phyloP scores from a whole-genome alignment of 2,113 vertebrate genomes.

The Microcebus lehilahytsara region DNA sequence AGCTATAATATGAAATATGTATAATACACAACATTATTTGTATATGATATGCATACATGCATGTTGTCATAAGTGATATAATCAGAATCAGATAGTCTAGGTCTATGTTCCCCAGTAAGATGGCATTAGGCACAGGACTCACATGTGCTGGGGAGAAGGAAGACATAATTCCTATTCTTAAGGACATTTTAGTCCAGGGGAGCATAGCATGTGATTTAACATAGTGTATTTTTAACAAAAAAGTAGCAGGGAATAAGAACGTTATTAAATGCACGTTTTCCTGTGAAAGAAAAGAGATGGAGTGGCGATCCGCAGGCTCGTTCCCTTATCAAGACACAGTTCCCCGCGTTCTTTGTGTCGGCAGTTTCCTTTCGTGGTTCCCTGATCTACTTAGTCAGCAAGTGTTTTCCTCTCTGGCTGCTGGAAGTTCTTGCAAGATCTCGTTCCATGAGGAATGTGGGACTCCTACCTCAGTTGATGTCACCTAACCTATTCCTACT shows the following conservation, averaged over 20 bases:
- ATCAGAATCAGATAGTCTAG: not conserved
- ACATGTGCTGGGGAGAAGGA: not conserved
- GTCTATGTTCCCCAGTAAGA: not conserved
- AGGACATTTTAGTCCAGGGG: not conserved
- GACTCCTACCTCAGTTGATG: rapidly evolving
- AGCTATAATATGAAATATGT: not conserved
- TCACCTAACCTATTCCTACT: not conserved
- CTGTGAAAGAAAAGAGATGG: not conserved
- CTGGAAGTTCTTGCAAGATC: no score
- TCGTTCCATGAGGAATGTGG: not conserved
- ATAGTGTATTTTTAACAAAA: not conserved
- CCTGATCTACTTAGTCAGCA: not conserved
- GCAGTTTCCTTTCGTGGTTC: rapidly evolving
- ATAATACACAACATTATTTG: no score
- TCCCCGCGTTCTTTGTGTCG: not conserved
- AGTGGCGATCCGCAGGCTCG: not conserved
- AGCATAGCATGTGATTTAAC: no score
- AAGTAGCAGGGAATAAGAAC: not conserved
- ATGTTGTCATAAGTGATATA: not conserved
- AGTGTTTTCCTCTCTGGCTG: not conserved
- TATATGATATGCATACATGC: no score
- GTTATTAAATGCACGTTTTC: no score
- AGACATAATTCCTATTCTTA: not conserved
- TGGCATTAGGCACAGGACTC: not conserved
- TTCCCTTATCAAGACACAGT: not conserved